These are phyloP conservation scores for Hydrophis major DNA, from an alignment of 2,797 vertebrate genomes.

Conservation along the genomic window DNA sequence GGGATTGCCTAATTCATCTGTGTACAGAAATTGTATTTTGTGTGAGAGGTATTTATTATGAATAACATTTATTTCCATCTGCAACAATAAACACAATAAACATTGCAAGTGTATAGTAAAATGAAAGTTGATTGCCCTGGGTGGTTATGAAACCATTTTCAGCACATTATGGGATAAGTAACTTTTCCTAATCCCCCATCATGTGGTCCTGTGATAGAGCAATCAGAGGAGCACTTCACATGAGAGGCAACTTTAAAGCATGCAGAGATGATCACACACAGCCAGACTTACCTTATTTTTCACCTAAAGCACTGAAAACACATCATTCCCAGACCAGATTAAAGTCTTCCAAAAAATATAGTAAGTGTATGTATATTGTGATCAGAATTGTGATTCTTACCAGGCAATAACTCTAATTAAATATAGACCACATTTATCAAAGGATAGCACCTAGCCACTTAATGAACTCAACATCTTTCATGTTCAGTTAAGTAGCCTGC, in stretches of 20 bases:
- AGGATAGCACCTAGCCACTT: not conserved
- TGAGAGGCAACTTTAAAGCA: not conserved
- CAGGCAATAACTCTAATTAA: not conserved
- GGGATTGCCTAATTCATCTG: not conserved
- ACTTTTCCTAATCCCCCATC: not conserved
- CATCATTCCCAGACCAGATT: not conserved
- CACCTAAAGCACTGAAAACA: not conserved
- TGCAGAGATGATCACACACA: not conserved
- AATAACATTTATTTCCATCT: not conserved
- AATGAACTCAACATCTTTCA: not conserved
- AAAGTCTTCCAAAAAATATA: not conserved
- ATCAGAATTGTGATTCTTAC: not conserved
- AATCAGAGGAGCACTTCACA: conserved; percentile 3
- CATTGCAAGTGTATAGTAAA: not conserved
- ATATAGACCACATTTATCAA: not conserved
- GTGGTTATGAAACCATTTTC: not conserved
- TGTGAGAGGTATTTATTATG: not conserved
- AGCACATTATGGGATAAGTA: not conserved
- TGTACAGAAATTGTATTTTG: not conserved
- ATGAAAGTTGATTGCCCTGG: not conserved
- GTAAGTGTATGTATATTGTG: not conserved
- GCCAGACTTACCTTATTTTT: not conserved
- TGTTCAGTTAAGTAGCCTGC: not conserved
- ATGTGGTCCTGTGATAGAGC: not conserved
- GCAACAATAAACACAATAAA: not conserved